Conservation (phyloP, 2,797 vertebrate genomes). For the Cyprinodon diabolis region DNA sequence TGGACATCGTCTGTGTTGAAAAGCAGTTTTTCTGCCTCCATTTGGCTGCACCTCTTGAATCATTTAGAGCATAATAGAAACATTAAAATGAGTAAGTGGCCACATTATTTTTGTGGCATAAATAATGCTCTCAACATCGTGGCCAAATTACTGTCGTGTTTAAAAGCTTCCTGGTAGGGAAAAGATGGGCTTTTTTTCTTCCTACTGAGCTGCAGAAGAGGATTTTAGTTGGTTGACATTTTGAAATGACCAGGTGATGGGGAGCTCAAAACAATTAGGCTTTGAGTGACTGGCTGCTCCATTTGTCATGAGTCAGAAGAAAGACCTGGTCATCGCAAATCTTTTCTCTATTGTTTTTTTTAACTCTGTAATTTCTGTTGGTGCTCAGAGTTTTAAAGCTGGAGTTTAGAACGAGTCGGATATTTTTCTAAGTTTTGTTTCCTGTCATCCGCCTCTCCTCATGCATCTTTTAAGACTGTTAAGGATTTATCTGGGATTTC, state of each 20-base stretch:
- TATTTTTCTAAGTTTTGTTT: neutral
- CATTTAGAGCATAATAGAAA: conserved; percentile 59
- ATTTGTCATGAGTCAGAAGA: conserved; percentile 51
- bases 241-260: conserved; percentile 49
- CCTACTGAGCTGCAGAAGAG: conserved; percentile 14
- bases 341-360: conserved; percentile 63
- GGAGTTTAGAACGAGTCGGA: neutral
- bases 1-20: conserved; percentile 40
- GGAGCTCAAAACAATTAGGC: conserved; percentile 60
- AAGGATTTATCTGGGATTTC: conserved; percentile 25
- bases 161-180: conserved; percentile 28
- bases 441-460: conserved; percentile 13
- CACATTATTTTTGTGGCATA: conserved; percentile 55
- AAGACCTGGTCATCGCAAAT: conserved; percentile 44
- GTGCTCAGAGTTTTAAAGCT: neutral
- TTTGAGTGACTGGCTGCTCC: conserved; percentile 53
- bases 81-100: conserved; percentile 67
- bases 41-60: conserved; percentile 60
- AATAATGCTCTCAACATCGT: conserved; percentile 38
- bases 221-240: conserved; percentile 52
- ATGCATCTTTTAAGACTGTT: conserved; percentile 17
- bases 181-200: conserved; percentile 5
- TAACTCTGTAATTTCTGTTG: conserved; percentile 6
- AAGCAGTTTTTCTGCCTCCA: conserved; percentile 49
- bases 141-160: conserved; percentile 47